Evolutionary conservation across 2,113 vertebrate species (phyloP), one percentile per base, ranked within the genome.

Genomic region (Aspidoscelis tigris): DNA sequence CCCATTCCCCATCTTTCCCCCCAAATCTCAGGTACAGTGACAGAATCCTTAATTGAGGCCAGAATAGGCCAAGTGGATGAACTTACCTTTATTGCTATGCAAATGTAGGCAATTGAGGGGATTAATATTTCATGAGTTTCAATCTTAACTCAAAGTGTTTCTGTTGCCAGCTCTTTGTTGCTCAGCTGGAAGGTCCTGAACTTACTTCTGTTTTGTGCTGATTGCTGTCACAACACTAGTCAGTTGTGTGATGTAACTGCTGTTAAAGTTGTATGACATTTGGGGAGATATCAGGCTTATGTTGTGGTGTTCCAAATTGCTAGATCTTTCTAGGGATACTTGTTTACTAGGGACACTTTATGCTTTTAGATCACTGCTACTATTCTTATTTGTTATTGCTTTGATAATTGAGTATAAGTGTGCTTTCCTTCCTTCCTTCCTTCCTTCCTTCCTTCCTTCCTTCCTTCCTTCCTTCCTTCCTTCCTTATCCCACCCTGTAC

Each of bases 81-180:
- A 90, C 87, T 92, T 74, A 41, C 58, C 95, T 94, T 93, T 94
- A 94, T 96, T 95, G 88, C 89, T 93, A 93, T 96, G 95, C 93
- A 96, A 94, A 95, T 94, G 82, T 44, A 84, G 84, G 74, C 84
- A 85, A 80, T 93, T 69, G 78, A 76, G 87, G 89, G 95, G 93
- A 95, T 95, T 89, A 95, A 94, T 93, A 92, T 95, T 95, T 93
- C 85, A 93, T 92, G 78, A 58, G 1, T 83, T 82, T 86, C 86
- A 91, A 87, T 92, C 90, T 93, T 92, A 89, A 89, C 3, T n/a
- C 90, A 86, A 41, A 14, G 2, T 89, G 86, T 91, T 95, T 94
- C 4, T 0, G 86, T 95, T 90, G 83, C 58, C 78, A 82, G 86
- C 87, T 78, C 70, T 79, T 47, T 91, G 86, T 92, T 90, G 89